Base-by-base conservation (phyloP, 64 coral and sea anemone species). In the Montipora cactus region DNA sequence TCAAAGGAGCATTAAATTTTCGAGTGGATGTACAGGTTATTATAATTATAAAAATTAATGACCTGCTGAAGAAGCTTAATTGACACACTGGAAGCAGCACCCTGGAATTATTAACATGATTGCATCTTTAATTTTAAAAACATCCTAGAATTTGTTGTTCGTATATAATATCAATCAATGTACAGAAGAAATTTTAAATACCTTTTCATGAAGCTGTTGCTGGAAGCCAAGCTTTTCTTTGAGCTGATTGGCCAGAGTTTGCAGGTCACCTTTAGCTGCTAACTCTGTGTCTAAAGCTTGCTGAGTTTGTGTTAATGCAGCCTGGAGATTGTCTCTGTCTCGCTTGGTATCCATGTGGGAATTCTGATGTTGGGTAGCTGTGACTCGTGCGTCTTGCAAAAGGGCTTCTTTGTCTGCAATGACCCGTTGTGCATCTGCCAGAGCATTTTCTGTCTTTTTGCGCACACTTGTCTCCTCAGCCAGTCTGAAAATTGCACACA, bases 311-410 rank as follows among this genome's bases (percentile, higher is more conserved):
- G 95, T 99, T 28, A 99, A 83, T n/a, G 92, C 75, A 3, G 92
- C 6, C 7, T 92, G 90, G 22, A 99, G 80, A 47, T 78, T 91
- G 44, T 99, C 95, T 13, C 98, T 87, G 12, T 99, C 98, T 10
- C 92, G 89, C 37, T 92, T 95, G n/a, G 98, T 99, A 28, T 99
- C 98, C 81, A 89, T 89, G 75, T 99, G 98, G 0, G 91, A 87
- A 90, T 99, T 99, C 86, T 96, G 95, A 61, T 99, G 98, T 78
- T 99, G 98, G 18, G 98, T 99, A 49, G 91, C 76, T 12, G 94
- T 99, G 10, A 99, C 98, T 51, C 98, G 81, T 5, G 95, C 89
- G 81, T 99, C 98, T 87, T 99, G 98, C n/a, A 99, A 68, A 47
- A 86, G 75, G 44, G 86, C 93, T 13, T 99, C 98, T 92, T 99